Percentiles rank a stretch among this genome's conserved stretches.
Evolutionary conservation across 2,113 vertebrate species (phyloP).

Genomic region (Talpa occidentalis): DNA sequence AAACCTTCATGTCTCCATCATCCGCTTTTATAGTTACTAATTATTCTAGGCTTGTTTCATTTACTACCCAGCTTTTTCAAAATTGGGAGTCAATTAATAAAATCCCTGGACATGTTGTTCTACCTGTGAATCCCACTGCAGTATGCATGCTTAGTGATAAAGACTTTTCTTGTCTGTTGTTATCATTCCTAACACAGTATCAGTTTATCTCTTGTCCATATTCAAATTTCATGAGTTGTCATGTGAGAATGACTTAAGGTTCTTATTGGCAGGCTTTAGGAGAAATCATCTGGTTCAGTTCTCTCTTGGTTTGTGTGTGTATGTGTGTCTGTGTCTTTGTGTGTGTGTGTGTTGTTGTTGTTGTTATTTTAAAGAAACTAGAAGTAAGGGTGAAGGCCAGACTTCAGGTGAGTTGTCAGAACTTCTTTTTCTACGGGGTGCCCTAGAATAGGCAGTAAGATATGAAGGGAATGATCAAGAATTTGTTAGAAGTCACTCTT

Average conservation of each 20-base stretch:
- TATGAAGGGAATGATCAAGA: background rate
- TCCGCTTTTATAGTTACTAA: background rate
- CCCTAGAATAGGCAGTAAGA: background rate
- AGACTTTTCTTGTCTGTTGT: background rate
- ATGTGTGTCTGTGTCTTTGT: too few relatives aligned
- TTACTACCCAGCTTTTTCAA: background rate
- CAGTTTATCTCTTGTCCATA: background rate
- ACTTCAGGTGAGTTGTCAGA: background rate
- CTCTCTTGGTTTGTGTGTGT: background rate
- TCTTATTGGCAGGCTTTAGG: background rate
- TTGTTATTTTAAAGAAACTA: background rate
- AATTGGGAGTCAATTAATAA: background rate
- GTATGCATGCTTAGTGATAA: background rate
- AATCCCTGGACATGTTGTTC: background rate
- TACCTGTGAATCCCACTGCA: background rate
- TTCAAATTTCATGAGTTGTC: background rate
- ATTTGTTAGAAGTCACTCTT: background rate
- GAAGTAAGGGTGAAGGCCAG: background rate
- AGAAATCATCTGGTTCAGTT: background rate
- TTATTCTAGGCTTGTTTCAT: slow-evolving; percentile 6
- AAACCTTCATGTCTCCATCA: background rate
- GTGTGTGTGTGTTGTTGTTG: too few relatives aligned
- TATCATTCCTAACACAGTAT: background rate
- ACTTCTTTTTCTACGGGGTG: background rate
- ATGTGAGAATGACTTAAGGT: background rate